These are phyloP conservation scores for Procavia capensis DNA, from an alignment of 2,113 vertebrate species.

Conservation along the genomic window DNA sequence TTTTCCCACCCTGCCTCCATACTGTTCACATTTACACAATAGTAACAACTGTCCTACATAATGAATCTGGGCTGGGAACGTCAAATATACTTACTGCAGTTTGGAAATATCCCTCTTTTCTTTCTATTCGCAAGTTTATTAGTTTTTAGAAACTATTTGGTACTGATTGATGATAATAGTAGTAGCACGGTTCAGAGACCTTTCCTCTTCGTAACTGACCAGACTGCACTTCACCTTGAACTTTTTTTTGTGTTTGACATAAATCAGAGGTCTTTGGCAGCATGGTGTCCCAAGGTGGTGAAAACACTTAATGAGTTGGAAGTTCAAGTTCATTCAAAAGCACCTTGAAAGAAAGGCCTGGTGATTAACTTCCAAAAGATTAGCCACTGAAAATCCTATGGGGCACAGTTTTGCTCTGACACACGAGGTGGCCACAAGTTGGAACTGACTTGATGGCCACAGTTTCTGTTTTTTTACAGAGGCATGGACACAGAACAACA, in stretches of 20 bases:
- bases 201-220: neutral
- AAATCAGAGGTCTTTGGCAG: neutral
- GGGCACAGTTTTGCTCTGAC: neutral
- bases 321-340: neutral
- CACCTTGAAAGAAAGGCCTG: neutral
- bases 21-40: neutral
- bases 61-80: neutral
- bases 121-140: neutral
- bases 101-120: neutral
- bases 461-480: neutral
- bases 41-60: neutral
- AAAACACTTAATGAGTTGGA: neutral
- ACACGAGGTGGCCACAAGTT: neutral
- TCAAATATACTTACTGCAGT: neutral
- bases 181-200: neutral
- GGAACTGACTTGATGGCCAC: neutral
- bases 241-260: neutral
- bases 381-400: neutral
- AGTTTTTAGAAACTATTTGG: conserved; percentile 19
- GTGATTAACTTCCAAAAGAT: neutral
- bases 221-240: neutral
- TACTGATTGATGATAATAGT: conserved; percentile 29
- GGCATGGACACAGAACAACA: neutral
- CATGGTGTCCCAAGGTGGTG: neutral
- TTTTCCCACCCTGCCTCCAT: neutral